phyloP scores from a whole-genome alignment of 2,888 invertebrate species.

The Sminthurides aquaticus region DNA sequence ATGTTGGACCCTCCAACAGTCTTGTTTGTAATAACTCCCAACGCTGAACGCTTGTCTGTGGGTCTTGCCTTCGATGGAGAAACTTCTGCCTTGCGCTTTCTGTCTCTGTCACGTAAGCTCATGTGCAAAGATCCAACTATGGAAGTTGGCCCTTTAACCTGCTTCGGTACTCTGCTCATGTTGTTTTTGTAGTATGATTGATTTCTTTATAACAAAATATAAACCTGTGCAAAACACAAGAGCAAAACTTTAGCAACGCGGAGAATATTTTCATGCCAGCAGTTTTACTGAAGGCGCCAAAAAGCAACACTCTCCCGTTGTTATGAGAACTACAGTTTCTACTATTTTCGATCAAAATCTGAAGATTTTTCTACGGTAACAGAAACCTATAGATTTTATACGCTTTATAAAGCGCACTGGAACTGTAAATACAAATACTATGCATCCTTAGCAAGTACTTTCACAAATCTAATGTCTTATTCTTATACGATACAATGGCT shows the following conservation, averaged over 20 bases:
- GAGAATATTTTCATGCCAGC: too few species aligned
- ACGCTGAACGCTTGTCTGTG: conserved; percentile 69
- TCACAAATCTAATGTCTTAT: too few species aligned
- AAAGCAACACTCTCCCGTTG: neutral
- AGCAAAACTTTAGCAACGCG: too few species aligned
- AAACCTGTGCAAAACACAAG: neutral
- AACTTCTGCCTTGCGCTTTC: conserved; percentile 71
- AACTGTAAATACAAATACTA: too few species aligned
- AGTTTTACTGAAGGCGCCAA: neutral
- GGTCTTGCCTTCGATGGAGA: conserved; percentile 64
- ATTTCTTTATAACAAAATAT: neutral
- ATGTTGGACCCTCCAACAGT: conserved; percentile 6
- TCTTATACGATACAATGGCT: too few species aligned
- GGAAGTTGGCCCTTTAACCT: neutral
- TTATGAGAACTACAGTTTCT: neutral
- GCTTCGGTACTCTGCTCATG: conserved; percentile 10
- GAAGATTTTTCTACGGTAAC: too few species aligned
- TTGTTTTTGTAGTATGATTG: neutral
- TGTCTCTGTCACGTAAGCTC: conserved; percentile 45
- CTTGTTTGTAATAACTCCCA: conserved; percentile 61
- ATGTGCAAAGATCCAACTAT: conserved; percentile 6
- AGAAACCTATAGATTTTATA: too few species aligned
- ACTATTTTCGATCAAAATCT: too few species aligned
- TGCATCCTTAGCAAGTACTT: too few species aligned
- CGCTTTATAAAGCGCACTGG: too few species aligned